Conservation (phyloP, 2,888 invertebrate species). For the Scelioninae gen. 1 region DNA sequence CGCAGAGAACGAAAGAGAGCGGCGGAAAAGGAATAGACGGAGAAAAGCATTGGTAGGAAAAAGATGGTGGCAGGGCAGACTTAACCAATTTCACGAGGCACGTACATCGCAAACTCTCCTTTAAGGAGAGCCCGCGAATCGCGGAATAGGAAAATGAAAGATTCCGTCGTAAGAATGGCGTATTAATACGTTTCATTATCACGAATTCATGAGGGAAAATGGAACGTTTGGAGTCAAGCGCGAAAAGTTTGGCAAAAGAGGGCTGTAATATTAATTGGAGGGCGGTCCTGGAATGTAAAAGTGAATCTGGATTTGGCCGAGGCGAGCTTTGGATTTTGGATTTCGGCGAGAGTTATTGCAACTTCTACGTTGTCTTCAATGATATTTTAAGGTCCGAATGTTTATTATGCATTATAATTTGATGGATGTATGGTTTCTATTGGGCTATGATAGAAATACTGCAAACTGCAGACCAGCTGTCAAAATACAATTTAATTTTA, state of each 20-base stretch:
- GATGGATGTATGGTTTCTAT: no score
- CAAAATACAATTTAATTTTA: no score
- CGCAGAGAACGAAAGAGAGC: conserved; percentile 67
- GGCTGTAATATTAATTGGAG: conserved; percentile 56
- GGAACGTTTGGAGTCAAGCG: conserved; percentile 46
- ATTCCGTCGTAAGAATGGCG: conserved; percentile 67
- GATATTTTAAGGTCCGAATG: not conserved
- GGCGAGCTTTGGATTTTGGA: not conserved
- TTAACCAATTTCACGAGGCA: conserved; percentile 79
- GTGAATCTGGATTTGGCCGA: conserved; percentile 23
- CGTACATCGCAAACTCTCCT: conserved; percentile 72
- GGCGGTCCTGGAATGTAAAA: conserved; percentile 18
- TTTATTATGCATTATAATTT: not conserved
- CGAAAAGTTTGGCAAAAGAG: conserved; percentile 50
- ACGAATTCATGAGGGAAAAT: conserved; percentile 66
- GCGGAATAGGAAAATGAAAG: conserved; percentile 68
- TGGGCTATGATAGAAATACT: no score
- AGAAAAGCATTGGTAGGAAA: conserved; percentile 23
- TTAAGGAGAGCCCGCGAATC: conserved; percentile 47
- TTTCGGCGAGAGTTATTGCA: not conserved
- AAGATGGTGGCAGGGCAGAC: conserved; percentile 75
- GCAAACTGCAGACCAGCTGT: no score
- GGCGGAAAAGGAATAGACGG: conserved; percentile 51
- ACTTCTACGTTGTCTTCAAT: not conserved
- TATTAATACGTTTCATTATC: conserved; percentile 68